Conservation (phyloP, 2,888 invertebrate genomes). For the Eupithecia insigniata region DNA sequence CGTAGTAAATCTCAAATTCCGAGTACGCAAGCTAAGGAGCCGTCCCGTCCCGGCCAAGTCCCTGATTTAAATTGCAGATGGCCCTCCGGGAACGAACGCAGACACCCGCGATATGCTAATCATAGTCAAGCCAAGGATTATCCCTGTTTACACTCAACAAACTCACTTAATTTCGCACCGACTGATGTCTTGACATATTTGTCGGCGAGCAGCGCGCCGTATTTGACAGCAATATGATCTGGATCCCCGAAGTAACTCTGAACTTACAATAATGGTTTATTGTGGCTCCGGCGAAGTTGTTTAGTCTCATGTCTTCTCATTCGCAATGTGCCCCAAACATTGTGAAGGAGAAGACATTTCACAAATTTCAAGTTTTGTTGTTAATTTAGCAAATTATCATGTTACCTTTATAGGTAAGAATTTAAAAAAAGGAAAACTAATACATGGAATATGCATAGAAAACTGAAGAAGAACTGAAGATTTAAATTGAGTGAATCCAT, state of each 20-base stretch:
- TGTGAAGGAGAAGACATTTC: neutral
- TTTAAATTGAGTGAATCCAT: slow-evolving; percentile 32
- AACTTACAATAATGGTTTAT: slow-evolving; percentile 34
- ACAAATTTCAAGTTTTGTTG: neutral
- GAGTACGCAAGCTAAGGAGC: slow-evolving; percentile 78
- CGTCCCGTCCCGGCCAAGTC: slow-evolving; percentile 78
- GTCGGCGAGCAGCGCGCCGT: slow-evolving; percentile 47
- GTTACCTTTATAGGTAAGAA: neutral
- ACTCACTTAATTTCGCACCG: slow-evolving; percentile 82
- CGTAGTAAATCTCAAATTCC: slow-evolving; percentile 82
- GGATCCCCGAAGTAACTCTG: slow-evolving; percentile 38
- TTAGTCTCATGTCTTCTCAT: slow-evolving; percentile 16
- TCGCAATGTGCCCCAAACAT: neutral
- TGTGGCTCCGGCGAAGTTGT: slow-evolving; percentile 18
- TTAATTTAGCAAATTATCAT: neutral
- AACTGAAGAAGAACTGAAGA: neutral
- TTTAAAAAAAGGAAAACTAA: slow-evolving; percentile 3
- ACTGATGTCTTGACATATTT: slow-evolving; percentile 77
- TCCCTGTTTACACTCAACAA: slow-evolving; percentile 85
- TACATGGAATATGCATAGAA: neutral
- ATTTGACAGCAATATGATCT: slow-evolving; percentile 43
- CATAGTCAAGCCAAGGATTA: slow-evolving; percentile 83
- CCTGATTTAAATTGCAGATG: slow-evolving; percentile 84
- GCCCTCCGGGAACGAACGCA: slow-evolving; percentile 75
- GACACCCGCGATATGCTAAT: slow-evolving; percentile 84